These are phyloP conservation scores for Mionectes macconnelli DNA, from an alignment of 2,113 vertebrate genomes.

Conservation along the genomic window DNA sequence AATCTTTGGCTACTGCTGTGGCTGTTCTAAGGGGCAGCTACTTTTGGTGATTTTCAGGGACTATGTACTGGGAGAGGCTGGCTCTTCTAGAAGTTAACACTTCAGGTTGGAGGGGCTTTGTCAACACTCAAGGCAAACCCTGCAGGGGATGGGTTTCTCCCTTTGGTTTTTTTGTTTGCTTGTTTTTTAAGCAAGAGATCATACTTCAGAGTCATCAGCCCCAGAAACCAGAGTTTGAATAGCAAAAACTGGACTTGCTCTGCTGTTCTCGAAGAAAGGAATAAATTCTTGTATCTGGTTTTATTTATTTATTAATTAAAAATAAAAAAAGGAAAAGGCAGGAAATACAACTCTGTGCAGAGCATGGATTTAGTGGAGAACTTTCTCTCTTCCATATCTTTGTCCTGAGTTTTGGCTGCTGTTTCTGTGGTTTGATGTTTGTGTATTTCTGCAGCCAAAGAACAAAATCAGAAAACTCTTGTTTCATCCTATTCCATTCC, in stretches of 20 bases:
- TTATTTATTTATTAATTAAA: background rate
- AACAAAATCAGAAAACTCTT: background rate
- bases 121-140: background rate
- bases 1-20: background rate
- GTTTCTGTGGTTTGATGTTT: background rate
- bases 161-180: background rate
- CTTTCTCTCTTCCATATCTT: background rate
- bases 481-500: conserved; percentile 12
- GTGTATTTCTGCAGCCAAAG: background rate
- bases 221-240: background rate
- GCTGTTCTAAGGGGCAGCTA: background rate
- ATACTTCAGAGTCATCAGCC: background rate
- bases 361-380: background rate
- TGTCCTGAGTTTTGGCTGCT: background rate
- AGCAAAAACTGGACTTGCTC: background rate
- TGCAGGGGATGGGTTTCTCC: background rate
- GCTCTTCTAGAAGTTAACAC: background rate
- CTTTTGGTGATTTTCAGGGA: background rate
- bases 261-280: background rate
- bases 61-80: background rate
- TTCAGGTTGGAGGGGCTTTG: background rate
- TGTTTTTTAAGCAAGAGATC: background rate
- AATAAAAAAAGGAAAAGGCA: background rate
- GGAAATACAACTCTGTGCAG: background rate
- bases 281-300: background rate